Evolutionary conservation across 2,797 vertebrate species (phyloP), one percentile per base, ranked within the genome.

Genomic region (Diceros bicornis): DNA sequence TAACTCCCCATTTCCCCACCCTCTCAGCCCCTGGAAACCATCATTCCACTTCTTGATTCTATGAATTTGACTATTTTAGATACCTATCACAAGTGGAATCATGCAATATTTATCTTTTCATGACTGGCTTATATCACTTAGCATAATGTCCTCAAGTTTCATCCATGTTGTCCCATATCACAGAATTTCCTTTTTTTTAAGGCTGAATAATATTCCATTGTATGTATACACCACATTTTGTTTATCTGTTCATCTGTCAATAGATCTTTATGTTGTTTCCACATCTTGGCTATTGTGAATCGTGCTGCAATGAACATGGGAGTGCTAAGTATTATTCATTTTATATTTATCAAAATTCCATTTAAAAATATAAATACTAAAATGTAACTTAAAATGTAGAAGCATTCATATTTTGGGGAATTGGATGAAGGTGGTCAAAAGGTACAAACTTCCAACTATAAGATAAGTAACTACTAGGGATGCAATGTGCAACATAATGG

Each of bases 301-400:
- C 27, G 21, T 68, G 61, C 34, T 52, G 47, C 13, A 52, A 37
- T 52, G 11, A 68, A 79, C 34, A 44, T 7, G 5, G 6, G 23
- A 66, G n/a, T 89, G 61, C n/a, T 78, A 89, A 64, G 44, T 41
- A 87, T 71, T 81, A 66, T 61, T 66, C 29, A 18, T n/a, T 72
- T 10, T 2, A 61, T 69, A 47, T 64, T 86, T 79, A 64, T n/a
- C 10, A 68, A 64, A 89, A 83, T 68, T 84, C 32, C 27, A 75
- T 32, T 83, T 59, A 10, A 75, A 57, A 81, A 37, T 61, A n/a
- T 32, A 69, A 68, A 77, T 21, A 59, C 41, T 55, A 75, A 87
- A 81, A 81, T 82, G 6, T 29, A 86, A 91, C 41, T 69, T 64
- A 96, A 88, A 91, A 69, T 83, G 13, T 77, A 83, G 72, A 83